These are phyloP conservation scores for Ibycter americanus DNA, from an alignment of 2,797 vertebrate genomes.

Conservation along the genomic window DNA sequence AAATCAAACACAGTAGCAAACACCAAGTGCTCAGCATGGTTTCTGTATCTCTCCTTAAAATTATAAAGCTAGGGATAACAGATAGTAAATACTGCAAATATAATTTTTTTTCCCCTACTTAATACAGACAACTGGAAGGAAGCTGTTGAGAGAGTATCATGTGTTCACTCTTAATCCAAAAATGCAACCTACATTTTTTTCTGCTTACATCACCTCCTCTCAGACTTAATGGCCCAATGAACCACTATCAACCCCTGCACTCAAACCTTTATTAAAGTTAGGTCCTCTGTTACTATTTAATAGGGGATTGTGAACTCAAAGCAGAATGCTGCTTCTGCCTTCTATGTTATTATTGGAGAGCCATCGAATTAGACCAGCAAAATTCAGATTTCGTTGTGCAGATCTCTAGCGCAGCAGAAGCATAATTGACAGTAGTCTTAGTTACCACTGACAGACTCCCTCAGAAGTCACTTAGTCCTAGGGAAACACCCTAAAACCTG, in stretches of 20 bases:
- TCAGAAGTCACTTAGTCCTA: background rate
- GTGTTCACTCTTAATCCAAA: background rate
- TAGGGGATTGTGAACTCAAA: background rate
- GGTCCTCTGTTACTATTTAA: background rate
- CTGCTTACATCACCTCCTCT: slow-evolving; percentile 24
- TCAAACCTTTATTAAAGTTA: background rate
- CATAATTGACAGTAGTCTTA: background rate
- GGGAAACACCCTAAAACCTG: background rate
- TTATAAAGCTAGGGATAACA: background rate
- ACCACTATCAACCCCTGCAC: background rate
- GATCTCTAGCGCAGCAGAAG: background rate
- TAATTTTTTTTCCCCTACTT: background rate
- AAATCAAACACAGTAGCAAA: background rate
- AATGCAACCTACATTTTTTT: slow-evolving; percentile 4
- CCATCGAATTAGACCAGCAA: background rate
- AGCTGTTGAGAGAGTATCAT: background rate
- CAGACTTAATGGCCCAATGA: background rate
- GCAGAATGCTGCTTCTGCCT: background rate
- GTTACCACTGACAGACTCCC: too few relatives aligned
- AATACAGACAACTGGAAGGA: background rate
- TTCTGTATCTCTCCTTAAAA: background rate
- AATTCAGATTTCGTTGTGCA: background rate
- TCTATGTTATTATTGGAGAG: background rate
- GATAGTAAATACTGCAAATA: background rate
- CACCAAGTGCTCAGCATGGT: background rate